phyloP scores from a whole-genome alignment of 2,113 vertebrate species.

The Chroicocephalus ridibundus region DNA sequence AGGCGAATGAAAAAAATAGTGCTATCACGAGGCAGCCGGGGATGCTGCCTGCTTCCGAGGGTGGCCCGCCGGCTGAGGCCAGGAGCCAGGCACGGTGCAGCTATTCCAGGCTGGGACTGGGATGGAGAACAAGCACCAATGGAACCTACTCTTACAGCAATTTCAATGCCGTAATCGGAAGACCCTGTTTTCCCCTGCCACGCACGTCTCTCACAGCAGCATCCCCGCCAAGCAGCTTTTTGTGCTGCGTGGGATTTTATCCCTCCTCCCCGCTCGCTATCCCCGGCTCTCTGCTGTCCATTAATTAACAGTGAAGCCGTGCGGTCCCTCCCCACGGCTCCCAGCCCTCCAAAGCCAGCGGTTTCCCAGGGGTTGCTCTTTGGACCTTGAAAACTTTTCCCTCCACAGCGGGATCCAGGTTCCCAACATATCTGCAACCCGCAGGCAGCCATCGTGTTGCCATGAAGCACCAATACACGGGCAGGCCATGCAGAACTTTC shows the following conservation, averaged over 20 bases:
- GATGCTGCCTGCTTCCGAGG: background rate
- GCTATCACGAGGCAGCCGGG: background rate
- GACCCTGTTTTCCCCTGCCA: background rate
- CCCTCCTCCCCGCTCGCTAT: background rate
- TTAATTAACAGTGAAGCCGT: background rate
- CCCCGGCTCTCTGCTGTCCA: background rate
- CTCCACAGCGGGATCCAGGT: background rate
- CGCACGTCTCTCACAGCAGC: background rate
- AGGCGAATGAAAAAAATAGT: conserved; percentile 35
- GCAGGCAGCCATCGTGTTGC: background rate
- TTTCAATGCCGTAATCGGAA: background rate
- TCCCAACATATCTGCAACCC: background rate
- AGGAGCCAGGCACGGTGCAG: background rate
- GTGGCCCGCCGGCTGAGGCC: background rate
- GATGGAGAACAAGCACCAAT: background rate
- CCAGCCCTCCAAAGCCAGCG: background rate
- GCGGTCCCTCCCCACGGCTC: background rate
- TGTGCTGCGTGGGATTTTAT: background rate
- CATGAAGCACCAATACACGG: accelerated
- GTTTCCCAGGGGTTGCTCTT: background rate
- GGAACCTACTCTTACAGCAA: background rate
- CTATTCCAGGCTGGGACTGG: background rate
- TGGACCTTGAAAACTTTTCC: background rate
- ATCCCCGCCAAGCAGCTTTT: background rate
- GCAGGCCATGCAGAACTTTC: background rate